A percentile compares a stretch with the other conserved stretches of the same genome.
Evolutionary conservation across 92 coral and sea anemone genomes (phyloP).

Genomic region (Epizoanthus ramosus): DNA sequence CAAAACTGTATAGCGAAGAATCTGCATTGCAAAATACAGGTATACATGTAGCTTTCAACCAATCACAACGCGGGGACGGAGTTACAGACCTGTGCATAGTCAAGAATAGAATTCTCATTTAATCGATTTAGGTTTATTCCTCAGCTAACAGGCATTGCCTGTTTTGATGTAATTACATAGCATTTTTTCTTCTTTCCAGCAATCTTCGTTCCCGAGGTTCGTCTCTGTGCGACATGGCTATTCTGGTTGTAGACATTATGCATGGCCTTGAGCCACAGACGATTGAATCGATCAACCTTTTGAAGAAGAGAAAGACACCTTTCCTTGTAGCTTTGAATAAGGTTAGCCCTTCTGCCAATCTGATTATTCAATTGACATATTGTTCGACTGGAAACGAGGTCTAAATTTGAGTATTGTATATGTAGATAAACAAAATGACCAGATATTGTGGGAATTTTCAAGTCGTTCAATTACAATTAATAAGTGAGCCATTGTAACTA

Average conservation of each 20-base stretch:
- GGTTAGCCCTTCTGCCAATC: constrained; percentile 47
- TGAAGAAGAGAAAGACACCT: constrained; percentile 90
- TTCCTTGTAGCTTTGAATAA: constrained; percentile 94
- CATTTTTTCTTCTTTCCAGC: constrained; percentile 48
- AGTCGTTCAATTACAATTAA: not conserved
- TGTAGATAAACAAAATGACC: too few species aligned
- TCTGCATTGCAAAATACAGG: too few species aligned
- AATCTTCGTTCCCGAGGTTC: constrained; percentile 98
- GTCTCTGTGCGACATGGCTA: constrained; percentile 96
- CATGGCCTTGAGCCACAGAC: constrained; percentile 99
- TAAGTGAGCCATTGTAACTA: not conserved
- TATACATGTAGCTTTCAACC: too few species aligned
- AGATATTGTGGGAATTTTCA: not conserved
- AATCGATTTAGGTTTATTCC: not conserved
- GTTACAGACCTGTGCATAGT: too few species aligned
- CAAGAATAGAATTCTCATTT: too few species aligned
- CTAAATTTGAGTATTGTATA: constrained; percentile 80
- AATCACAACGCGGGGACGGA: too few species aligned
- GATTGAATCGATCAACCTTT: constrained; percentile 87
- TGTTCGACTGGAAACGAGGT: constrained; percentile 99
- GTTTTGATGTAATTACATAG: not conserved
- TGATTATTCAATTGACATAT: constrained; percentile 60
- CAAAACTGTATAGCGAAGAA: too few species aligned
- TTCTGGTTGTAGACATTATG: constrained; percentile 96
- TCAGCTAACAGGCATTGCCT: not conserved